phyloP scores from a whole-genome alignment of 2,797 vertebrate genomes.

The Netta rufina region DNA sequence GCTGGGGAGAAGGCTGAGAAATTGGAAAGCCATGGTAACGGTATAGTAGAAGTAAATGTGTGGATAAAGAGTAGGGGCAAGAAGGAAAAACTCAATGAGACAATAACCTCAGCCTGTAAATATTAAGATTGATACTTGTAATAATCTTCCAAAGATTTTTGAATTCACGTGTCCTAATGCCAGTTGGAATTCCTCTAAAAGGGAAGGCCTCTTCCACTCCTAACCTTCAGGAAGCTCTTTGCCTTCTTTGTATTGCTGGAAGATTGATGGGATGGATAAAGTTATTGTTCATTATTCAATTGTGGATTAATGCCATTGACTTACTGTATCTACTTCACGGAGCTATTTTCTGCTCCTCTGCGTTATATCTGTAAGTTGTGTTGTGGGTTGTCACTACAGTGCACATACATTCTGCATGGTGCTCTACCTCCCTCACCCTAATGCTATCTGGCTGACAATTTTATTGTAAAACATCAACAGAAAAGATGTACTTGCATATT shows the following conservation, averaged over 20 bases:
- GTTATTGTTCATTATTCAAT: neutral
- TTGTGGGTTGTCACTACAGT: neutral
- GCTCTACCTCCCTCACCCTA: neutral
- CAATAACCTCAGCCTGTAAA: neutral
- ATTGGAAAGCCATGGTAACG: neutral
- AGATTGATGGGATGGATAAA: neutral
- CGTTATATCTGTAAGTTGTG: neutral
- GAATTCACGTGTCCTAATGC: neutral
- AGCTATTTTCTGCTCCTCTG: neutral
- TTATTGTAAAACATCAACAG: constrained; percentile 31
- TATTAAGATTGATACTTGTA: neutral
- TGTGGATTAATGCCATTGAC: neutral
- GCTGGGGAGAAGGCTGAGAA: neutral
- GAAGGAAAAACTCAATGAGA: neutral
- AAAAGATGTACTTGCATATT: constrained; percentile 8
- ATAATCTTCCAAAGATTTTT: neutral
- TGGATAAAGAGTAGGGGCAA: neutral
- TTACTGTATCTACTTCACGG: neutral
- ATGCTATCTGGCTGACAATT: constrained; percentile 32
- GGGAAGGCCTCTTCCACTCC: neutral
- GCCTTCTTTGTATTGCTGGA: neutral
- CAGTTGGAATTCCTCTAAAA: neutral
- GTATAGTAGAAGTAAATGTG: neutral
- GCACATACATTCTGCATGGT: neutral
- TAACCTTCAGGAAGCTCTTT: neutral